These are phyloP conservation scores for Lacerta viridis DNA, from an alignment of 2,797 vertebrate species.

Conservation along the genomic window DNA sequence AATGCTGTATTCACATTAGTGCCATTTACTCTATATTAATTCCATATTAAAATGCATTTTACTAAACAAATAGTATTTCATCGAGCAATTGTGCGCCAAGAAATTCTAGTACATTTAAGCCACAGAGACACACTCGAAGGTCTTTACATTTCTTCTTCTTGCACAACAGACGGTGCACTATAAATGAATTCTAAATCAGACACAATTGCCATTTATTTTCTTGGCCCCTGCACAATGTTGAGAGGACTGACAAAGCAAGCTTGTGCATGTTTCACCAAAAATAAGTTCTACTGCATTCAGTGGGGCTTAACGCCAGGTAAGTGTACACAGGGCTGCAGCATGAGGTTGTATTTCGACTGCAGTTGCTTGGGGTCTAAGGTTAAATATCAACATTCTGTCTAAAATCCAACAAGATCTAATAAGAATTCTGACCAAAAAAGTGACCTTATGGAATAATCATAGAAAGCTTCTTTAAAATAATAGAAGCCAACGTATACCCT, in stretches of 20 bases:
- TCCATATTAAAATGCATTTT: not conserved
- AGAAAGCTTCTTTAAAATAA: not conserved
- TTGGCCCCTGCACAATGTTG: not conserved
- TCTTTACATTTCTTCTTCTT: slow-evolving; percentile 3
- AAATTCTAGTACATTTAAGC: not conserved
- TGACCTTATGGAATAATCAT: not conserved
- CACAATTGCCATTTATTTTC: not conserved
- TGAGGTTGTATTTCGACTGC: not conserved
- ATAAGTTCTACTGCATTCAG: too few relatives aligned
- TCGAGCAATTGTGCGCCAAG: slow-evolving; percentile 8
- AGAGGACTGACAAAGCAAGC: not conserved
- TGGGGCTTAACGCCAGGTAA: too few relatives aligned
- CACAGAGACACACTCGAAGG: not conserved
- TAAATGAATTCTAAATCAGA: not conserved
- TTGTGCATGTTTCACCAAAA: too few relatives aligned
- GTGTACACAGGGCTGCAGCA: too few relatives aligned
- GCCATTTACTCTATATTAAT: not conserved
- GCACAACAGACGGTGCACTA: not conserved
- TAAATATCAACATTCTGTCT: slow-evolving; percentile 5
- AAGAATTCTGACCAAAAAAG: not conserved
- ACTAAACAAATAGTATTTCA: slow-evolving; percentile 5
- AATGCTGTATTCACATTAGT: not conserved
- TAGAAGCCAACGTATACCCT: not conserved
- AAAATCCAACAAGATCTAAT: not conserved
- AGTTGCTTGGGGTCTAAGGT: not conserved